These are phyloP conservation scores for Dicranocentrus wangi DNA, from an alignment of 2,888 invertebrate genomes.

Conservation along the genomic window DNA sequence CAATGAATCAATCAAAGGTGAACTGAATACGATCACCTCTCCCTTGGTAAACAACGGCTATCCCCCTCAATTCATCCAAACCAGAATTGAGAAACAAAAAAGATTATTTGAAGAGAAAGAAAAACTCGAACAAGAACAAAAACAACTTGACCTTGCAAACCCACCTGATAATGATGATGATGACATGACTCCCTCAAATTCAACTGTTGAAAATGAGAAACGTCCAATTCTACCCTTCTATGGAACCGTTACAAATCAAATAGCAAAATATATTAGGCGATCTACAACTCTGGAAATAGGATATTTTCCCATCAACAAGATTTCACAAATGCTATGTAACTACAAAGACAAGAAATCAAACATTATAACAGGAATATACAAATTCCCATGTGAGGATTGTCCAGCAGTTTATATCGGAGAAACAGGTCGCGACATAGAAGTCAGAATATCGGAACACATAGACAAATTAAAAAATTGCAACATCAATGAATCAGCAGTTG, in stretches of 20 bases:
- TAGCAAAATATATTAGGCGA: not conserved
- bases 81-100: constrained; percentile 11
- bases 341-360: constrained; percentile 11
- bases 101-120: not conserved
- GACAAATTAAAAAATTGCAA: constrained; percentile 1
- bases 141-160: not conserved
- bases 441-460: not conserved
- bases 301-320: constrained; percentile 3
- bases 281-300: constrained; percentile 3
- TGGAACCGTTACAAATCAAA: not conserved
- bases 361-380: not conserved
- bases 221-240: constrained; percentile 11
- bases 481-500: constrained; percentile 6
- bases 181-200: no score
- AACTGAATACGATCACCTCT: not conserved
- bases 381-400: constrained; percentile 13
- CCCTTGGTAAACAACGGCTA: not conserved
- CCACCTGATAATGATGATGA: no score
- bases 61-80: constrained; percentile 1
- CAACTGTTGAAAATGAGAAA: not conserved
- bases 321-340: not conserved
- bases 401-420: constrained; percentile 20
- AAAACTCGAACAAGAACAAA: not conserved
- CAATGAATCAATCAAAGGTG: not conserved
- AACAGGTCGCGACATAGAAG: not conserved